Conservation (phyloP, 2,797 vertebrate species). For the Lagodon rhomboides region DNA sequence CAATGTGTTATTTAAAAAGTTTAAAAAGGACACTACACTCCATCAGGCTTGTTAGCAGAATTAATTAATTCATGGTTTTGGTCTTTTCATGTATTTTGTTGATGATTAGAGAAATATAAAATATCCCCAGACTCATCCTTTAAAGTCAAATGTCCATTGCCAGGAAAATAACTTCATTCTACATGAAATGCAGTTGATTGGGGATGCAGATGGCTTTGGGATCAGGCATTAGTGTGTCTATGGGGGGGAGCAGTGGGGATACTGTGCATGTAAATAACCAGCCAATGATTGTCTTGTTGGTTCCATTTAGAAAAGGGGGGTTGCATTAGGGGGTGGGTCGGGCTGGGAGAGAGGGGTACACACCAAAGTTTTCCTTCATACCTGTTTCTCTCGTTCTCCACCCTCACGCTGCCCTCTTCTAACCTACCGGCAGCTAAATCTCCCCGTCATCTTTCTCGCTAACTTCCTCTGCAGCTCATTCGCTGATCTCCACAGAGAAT, state of each 20-base stretch:
- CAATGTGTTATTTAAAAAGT: background rate
- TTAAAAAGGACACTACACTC: background rate
- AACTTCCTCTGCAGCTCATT: constrained; percentile 36
- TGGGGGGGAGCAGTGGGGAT: constrained; percentile 57
- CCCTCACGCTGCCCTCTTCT: constrained; percentile 25
- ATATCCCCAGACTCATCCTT: constrained; percentile 12
- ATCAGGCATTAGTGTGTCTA: constrained; percentile 77
- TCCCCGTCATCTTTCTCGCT: constrained; percentile 10
- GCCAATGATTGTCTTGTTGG: constrained; percentile 83
- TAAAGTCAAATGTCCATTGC: constrained; percentile 13
- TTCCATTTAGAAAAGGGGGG: constrained; percentile 70
- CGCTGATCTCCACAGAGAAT: constrained; percentile 23
- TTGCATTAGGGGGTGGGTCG: constrained; percentile 56
- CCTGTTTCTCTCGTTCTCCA: constrained; percentile 66
- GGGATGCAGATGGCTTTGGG: constrained; percentile 79
- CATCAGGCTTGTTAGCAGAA: background rate
- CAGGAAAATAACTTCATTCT: constrained; percentile 31
- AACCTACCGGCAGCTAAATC: constrained; percentile 33
- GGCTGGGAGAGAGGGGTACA: constrained; percentile 33
- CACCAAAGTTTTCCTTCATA: constrained; percentile 63
- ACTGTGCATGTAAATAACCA: constrained; percentile 86
- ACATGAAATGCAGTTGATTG: constrained; percentile 40
- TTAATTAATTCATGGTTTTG: constrained; percentile 3
- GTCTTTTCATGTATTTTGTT: constrained; percentile 10
- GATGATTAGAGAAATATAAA: constrained; percentile 4